Evolutionary conservation across 2,888 invertebrate genomes (phyloP).

Genomic region (Plebejus melissa): DNA sequence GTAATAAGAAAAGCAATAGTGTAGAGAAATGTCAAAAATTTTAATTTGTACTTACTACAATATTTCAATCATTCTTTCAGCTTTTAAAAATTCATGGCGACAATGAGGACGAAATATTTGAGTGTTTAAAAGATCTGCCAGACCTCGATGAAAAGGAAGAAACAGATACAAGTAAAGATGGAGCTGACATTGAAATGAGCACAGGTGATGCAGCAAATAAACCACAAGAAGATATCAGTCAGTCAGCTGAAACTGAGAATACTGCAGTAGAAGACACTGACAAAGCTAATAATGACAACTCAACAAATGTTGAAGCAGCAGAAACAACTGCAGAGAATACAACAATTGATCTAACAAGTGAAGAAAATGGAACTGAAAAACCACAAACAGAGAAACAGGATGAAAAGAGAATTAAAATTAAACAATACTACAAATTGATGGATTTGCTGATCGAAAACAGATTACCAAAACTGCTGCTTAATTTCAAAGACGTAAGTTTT

Average conservation of each 20-base stretch:
- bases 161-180: neutral
- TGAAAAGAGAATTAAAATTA: conserved; percentile 13
- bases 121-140: conserved; percentile 16
- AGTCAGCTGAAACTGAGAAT: neutral
- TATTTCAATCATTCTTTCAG: neutral
- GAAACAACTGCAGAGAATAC: neutral
- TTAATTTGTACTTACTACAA: neutral
- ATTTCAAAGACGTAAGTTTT: conserved; percentile 48
- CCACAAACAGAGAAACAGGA: neutral
- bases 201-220: neutral
- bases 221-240: neutral
- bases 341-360: neutral
- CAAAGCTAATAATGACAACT: neutral
- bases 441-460: conserved; percentile 38
- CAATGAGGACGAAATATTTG: conserved; percentile 6
- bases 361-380: neutral
- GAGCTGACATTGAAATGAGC: neutral
- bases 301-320: neutral
- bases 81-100: conserved; percentile 5
- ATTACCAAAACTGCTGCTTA: conserved; percentile 47
- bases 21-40: no score
- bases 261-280: neutral
- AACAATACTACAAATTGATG: conserved; percentile 36
- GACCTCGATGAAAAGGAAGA: conserved; percentile 1
- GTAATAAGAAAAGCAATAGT: no score